Base-by-base conservation (phyloP, 2,113 vertebrate genomes). In the Suncus etruscus region DNA sequence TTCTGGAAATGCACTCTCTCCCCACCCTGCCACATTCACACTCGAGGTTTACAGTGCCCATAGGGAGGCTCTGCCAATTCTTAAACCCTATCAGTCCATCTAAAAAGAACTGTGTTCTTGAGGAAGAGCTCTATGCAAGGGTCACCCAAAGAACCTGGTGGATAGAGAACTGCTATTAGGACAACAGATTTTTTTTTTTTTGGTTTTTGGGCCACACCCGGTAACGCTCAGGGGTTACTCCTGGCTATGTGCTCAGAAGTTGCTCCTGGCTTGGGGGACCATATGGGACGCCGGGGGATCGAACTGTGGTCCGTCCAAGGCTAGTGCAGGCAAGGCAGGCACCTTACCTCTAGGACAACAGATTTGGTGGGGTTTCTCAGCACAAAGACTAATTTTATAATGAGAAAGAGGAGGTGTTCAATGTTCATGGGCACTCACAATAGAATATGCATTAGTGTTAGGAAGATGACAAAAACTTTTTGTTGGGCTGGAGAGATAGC, bases 381-480 rank as follows among this genome's bases (percentile, higher is more conserved):
- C 14, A 12, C 10, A 31, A 51, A 14, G 24, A 8, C 11, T 84
- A 10, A 66, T 74, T 63, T 88, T 47, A 48, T 79, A 15, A 18
- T 87, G 72, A 31, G 32, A 93, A 85, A 82, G 12, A 85, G 24
- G 32, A 45, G 65, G 65, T 4, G 24, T 65, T 48, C 48, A 24
- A 9, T 27, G 8, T 58, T 61, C 50, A n/a, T 18, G 65, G 27
- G 0, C 14, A 51, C 25, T 78, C 66, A 32, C 15, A 66, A 54
- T 54, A 39, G 3, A 39, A 2, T 32, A n/a, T 82, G 80, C 12
- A 54, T 24, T 88, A 8, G 47, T 29, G 48, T 75, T 90, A 91
- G 90, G 68, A 20, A 86, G 14, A 48, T 72, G 31, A 51, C 31
- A 77, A 69, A 86, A 93, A 80, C 11, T 45, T 29, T 9, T 63